Evolutionary conservation across 2,113 vertebrate genomes (phyloP).

Genomic region (Chascanopsetta lugubris): DNA sequence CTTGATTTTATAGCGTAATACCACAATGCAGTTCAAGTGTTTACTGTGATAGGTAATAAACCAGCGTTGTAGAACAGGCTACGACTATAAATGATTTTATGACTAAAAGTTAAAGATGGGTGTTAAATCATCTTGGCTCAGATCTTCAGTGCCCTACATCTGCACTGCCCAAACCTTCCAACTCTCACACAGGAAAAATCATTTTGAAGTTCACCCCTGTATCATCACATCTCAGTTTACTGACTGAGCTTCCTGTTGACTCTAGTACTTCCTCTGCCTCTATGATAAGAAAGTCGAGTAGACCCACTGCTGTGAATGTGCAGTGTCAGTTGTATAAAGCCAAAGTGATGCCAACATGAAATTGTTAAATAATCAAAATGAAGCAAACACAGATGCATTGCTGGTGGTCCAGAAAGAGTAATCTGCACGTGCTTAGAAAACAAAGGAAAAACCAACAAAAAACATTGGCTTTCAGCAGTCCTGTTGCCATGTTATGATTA

Average conservation of each 20-base stretch:
- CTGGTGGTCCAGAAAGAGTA: conserved; percentile 26
- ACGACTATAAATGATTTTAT: not conserved
- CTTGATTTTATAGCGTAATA: not conserved
- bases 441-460: conserved; percentile 10
- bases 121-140: conserved; percentile 2
- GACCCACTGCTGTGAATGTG: conserved; percentile 71
- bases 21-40: not conserved
- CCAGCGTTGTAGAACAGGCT: not conserved
- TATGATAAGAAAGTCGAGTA: conserved; percentile 81
- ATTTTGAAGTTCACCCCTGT: conserved; percentile 73
- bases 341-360: conserved; percentile 54
- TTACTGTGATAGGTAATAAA: not conserved
- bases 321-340: conserved; percentile 52
- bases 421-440: conserved; percentile 12
- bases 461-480: conserved; percentile 22
- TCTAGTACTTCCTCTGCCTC: conserved; percentile 82
- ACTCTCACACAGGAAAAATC: conserved; percentile 71
- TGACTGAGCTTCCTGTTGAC: conserved; percentile 80
- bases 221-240: conserved; percentile 81
- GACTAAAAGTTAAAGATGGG: not conserved
- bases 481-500: conserved; percentile 21
- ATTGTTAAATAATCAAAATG: conserved; percentile 52
- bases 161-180: conserved; percentile 35
- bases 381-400: conserved; percentile 53
- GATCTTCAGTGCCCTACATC: too few species aligned